Base-by-base conservation (phyloP, 2,888 invertebrate species). In the Drosophila pseudotalamancana region DNA sequence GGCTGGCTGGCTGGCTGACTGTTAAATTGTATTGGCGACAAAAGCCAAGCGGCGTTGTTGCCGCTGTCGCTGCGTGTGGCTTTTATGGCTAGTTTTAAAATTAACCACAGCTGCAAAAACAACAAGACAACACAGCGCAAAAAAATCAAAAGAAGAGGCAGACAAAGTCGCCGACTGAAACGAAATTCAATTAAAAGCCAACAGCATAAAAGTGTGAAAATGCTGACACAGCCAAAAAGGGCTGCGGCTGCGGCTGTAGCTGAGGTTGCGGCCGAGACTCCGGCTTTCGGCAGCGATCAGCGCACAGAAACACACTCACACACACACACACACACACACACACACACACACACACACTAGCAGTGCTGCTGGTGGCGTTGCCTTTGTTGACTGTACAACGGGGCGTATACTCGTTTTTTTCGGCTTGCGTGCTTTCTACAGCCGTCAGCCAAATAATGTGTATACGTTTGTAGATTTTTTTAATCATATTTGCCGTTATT, bases 341-440 rank as follows among this genome's bases (percentile, higher is more conserved):
- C 40, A 60, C 18, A 40, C 35, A 39, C 40, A 34, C 29, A 43
- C 21, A 48, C 25, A 45, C 19, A 49, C 39, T 50, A 34, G 46
- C 35, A 53, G 55, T 48, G 42, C 31, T 19, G 55, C 51, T 66
- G 57, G 29, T 61, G 25, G 50, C 46, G 34, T 48, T 39, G 45
- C 43, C 46, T 72, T 71, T 72, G 71, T 69, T 73, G 85, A 72
- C 65, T 82, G 83, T 77, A 84, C 77, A 67, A 69, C 84, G 77
- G 72, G 89, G 82, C 88, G 88, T 88, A 88, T 88, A 80, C 89
- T 87, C 71, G 73, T 84, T 85, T 72, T 71, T 77, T 81, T 77
- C 74, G 48, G 62, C 57, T 60, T 69, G 66, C 62, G 67, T 77
- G 76, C 75, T 87, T 84, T 84, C 72, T 82, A 76, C 80, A 68